Base-by-base conservation (phyloP, 2,888 invertebrate species). In the Beris morrisii region DNA sequence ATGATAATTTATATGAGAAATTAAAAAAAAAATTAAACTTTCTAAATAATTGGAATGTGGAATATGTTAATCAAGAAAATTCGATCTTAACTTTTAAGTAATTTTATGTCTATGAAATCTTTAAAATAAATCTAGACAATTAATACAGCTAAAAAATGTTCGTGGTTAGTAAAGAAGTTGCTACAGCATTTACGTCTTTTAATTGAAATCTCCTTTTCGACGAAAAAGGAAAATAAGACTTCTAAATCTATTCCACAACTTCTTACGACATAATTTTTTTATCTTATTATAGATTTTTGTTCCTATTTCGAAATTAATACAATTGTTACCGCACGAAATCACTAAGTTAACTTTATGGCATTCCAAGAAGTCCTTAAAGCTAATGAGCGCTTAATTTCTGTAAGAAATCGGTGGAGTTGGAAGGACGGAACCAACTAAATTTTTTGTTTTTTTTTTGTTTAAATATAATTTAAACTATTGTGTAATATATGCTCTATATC, bases 311-410 rank as follows among this genome's bases (percentile, higher is more conserved):
- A 56, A 54, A 15, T 56, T 56, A 38, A 9, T 7, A 56, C 9
- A 43, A 56, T 7, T 46, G 30, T 45, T 59, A 59, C 48, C 12
- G 50, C 52, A 52, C 61, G 50, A 38, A 43, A 52, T 38, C 52
- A 52, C 61, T 61, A 31, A 61, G 12, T 61, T 43, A 12, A 61
- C 58, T 61, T 61, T 61, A 61, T 61, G 61, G 61, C 61, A 52
- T 43, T 61, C 12, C 32, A 15, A 38, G 15, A 38, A 15, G n/a
- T 50, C 46, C 61, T 61, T 61, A 61, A 50, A 61, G 61, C 28
- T 61, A 61, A 32, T 52, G 61, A 61, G 52, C 61, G 61, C 38
- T 61, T 59, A 13, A 13, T 31, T 31, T 31, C 50, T 6, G 15
- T 28, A n/a, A 48, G 13, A 48, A 52, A 13, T 61, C 50, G 61